Base-by-base conservation (phyloP, 2,797 vertebrate species). In the Spondyliosoma cantharus region DNA sequence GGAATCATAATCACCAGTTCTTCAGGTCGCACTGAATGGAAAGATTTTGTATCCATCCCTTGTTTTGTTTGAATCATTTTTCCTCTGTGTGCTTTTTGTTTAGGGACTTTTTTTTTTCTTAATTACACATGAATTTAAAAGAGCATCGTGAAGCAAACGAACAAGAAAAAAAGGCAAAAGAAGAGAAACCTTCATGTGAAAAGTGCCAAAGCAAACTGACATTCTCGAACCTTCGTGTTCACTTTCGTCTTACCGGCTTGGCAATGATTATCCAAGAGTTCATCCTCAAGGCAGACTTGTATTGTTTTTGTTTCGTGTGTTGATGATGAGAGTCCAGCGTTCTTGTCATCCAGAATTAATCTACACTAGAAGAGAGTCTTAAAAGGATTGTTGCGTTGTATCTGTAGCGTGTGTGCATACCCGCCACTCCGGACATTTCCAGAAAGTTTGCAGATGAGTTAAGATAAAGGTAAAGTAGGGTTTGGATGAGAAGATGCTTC, bases 381-480 rank as follows among this genome's bases (percentile, higher is more conserved):
- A 91, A 92, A 92, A 93, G 91, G 92, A 92, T 89, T 79, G 83
- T 84, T 94, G 91, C 88, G 80, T 90, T 4, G 42, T 81, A 61
- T 84, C 70, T 75, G 45, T 75, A 81, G 74, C 52, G 42, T 52
- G 71, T 68, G 85, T 61, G 79, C 76, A 74, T 29, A 76, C 84
- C 70, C 86, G 79, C 79, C 76, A 24, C 76, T 72, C 77, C 58
- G 25, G 75, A 87, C 76, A 54, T 70, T 67, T 57, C 48, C 24
- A 80, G 56, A 57, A 53, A 77, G 43, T 68, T 74, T 56, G 16
- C 57, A 37, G 54, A 32, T 43, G 27, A 46, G 49, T 12, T 70
- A 50, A 3, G 63, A 72, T 69, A 22, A 76, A 83, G 43, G 43
- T 37, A 45, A 49, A 71, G 37, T 22, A 9, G 29, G 54, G 17